Evolutionary conservation across 2,888 invertebrate species (phyloP), one percentile per base, ranked within the genome.

Genomic region (Lycocerus yunnanus): DNA sequence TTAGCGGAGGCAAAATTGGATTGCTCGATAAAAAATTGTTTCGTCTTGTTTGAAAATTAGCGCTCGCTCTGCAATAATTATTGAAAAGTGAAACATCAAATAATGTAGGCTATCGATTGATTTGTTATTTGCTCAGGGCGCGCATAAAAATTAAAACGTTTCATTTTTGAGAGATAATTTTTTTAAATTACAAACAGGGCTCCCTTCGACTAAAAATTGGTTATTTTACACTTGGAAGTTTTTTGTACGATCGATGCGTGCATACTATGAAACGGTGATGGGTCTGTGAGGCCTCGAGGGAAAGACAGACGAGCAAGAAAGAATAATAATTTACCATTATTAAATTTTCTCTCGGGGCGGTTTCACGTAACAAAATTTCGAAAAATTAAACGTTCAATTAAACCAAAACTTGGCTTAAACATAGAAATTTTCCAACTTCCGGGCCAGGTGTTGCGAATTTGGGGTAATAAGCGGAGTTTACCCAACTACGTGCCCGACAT

Each of bases 281-380:
- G 13, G 58, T 58, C 68, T 16, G 69, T 15, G 8, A 13, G 63
- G 63, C 58, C 60, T 59, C 67, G 14, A n/a, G 61, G 63, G 68
- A 68, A 71, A 71, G 60, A 68, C 72, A 65, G 68, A 72, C 61
- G 43, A 60, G 66, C 58, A 20, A 43, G 66, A 59, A 71, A 68
- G 68, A 68, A 72, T 72, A 72, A 72, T 72, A 72, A 72, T 67
- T 71, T 67, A 67, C 27, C 72, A 59, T 72, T 68, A 72, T 72
- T 72, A 68, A 72, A 72, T 65, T 71, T 66, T 24, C 27, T 71
- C 71, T 60, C 67, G 14, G 16, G 71, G 71, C 67, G 61, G 13
- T 61, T 66, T 27, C 14, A 16, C 67, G 10, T 20, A 60, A 20
- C 71, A 18, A 66, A 66, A 67, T 67, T 67, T 66, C 65, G 21